These are phyloP conservation scores for Columbina picui DNA, from an alignment of 2,113 vertebrate species.

Conservation along the genomic window DNA sequence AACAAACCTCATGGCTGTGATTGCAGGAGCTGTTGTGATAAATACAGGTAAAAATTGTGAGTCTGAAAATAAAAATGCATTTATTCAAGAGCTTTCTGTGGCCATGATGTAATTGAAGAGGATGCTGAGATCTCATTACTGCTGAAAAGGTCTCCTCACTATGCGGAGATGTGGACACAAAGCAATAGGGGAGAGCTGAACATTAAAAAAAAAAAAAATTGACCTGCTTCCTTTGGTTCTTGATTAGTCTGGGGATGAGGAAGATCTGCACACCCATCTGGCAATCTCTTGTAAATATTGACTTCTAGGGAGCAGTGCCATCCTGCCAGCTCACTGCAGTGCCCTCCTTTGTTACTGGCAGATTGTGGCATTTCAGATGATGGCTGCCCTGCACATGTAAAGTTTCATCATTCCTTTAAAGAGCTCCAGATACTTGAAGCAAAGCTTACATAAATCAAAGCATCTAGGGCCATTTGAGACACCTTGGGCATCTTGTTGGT, in stretches of 20 bases:
- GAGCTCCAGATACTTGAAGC: not conserved
- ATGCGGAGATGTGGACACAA: conserved; percentile 5
- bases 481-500: not conserved
- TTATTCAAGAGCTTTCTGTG: conserved; percentile 49
- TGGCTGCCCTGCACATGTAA: not conserved
- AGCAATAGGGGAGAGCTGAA: conserved; percentile 40
- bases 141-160: conserved; percentile 38
- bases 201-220: conserved; percentile 32
- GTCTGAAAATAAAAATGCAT: conserved; percentile 52
- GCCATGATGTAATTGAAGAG: conserved; percentile 28
- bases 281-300: conserved; percentile 43
- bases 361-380: conserved; percentile 13
- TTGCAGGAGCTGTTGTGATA: conserved; percentile 44
- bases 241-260: conserved; percentile 23
- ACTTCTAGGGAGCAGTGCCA: conserved; percentile 26
- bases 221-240: conserved; percentile 38
- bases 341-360: not conserved
- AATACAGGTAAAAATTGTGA: conserved; percentile 50
- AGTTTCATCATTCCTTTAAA: not conserved
- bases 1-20: conserved; percentile 17
- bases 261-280: conserved; percentile 37
- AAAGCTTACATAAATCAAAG: not conserved
- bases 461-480: not conserved
- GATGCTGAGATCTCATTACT: conserved; percentile 55
- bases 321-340: not conserved